A percentile compares a stretch with the other conserved stretches of the same genome.
These are phyloP conservation scores for Hylomyscus alleni DNA, from an alignment of 2,797 vertebrate genomes.

Conservation along the genomic window DNA sequence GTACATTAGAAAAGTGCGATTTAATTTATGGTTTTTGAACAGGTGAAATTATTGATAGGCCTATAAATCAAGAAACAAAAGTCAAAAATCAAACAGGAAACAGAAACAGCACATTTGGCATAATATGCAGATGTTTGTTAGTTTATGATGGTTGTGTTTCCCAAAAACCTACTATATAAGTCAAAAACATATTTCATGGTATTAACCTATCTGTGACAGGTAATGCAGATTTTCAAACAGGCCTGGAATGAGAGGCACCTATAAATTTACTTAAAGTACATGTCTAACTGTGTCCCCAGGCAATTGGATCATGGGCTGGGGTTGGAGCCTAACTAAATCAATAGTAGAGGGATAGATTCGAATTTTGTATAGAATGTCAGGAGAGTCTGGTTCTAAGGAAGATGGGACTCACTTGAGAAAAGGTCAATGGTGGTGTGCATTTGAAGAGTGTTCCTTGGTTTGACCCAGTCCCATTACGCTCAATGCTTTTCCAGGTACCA, in stretches of 20 bases:
- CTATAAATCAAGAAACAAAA: not conserved
- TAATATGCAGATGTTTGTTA: not conserved
- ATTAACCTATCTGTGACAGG: not conserved
- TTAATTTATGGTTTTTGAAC: not conserved
- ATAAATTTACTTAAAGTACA: not conserved
- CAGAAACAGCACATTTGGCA: not conserved
- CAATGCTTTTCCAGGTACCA: not conserved
- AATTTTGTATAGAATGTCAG: not conserved
- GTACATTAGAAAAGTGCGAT: not conserved
- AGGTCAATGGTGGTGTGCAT: not conserved
- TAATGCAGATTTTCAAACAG: not conserved
- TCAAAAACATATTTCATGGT: not conserved
- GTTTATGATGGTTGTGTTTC: not conserved
- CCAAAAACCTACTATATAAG: not conserved
- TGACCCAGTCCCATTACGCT: not conserved
- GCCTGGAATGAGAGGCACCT: not conserved
- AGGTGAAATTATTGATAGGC: not conserved
- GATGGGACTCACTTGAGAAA: no score
- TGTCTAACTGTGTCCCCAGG: not conserved
- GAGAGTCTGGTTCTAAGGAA: not conserved
- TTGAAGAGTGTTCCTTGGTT: no score
- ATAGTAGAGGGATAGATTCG: not conserved
- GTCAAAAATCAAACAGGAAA: not conserved
- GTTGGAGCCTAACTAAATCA: not conserved
- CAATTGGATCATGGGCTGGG: not conserved